Evolutionary conservation across 2,888 invertebrate genomes (phyloP).

Genomic region (Bruchidius siliquastri): DNA sequence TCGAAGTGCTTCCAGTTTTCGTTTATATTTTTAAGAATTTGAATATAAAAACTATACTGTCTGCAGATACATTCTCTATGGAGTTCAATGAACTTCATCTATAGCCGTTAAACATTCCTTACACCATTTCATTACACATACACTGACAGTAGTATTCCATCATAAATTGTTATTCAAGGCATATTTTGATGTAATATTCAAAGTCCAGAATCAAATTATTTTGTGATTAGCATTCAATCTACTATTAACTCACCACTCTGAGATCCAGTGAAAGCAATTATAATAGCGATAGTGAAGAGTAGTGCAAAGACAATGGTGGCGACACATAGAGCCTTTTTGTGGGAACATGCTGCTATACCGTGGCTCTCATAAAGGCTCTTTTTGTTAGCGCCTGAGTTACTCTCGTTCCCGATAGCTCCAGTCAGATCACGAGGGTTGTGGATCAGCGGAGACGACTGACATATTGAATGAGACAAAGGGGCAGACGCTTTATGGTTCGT

Average conservation of each 20-base stretch:
- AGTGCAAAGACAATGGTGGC: conserved; percentile 74
- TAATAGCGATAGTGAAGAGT: conserved; percentile 76
- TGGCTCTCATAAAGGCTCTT: conserved; percentile 66
- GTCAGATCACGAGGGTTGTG: conserved; percentile 47
- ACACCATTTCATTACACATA: too few species aligned
- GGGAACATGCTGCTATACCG: conserved; percentile 83
- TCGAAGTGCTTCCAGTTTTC: too few species aligned
- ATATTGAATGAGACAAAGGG: conserved; percentile 36
- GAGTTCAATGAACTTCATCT: too few species aligned
- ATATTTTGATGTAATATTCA: too few species aligned
- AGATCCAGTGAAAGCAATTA: conserved; percentile 87
- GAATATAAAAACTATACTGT: too few species aligned
- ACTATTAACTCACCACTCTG: conserved; percentile 63
- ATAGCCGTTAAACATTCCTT: too few species aligned
- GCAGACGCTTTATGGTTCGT: conserved; percentile 36
- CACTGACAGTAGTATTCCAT: too few species aligned
- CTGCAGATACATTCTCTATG: too few species aligned
- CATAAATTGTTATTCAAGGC: too few species aligned
- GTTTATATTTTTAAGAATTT: too few species aligned
- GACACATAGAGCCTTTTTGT: conserved; percentile 77
- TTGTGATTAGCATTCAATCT: too few species aligned
- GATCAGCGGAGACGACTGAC: conserved; percentile 42
- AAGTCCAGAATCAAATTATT: too few species aligned
- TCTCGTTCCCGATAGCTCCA: conserved; percentile 57
- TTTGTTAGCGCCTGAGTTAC: conserved; percentile 59